These are phyloP conservation scores for Rhagologus leucostigma DNA, from an alignment of 2,113 vertebrate genomes.

Conservation along the genomic window DNA sequence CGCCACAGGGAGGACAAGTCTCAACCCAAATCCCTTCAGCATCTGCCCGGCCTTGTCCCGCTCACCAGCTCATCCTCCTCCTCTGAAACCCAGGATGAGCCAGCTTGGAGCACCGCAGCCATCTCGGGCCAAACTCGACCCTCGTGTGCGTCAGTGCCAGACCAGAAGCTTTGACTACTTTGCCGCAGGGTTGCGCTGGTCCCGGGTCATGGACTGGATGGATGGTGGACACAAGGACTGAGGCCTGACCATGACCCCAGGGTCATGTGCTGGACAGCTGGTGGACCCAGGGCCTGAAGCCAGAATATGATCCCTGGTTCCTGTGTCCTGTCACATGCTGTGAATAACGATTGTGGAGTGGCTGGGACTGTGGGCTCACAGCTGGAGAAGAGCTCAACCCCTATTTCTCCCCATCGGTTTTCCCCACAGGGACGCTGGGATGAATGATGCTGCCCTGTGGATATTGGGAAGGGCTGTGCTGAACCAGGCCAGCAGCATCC, in stretches of 20 bases:
- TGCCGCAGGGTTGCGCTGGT: background rate
- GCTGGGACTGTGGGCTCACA: background rate
- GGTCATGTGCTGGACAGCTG: background rate
- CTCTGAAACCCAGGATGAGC: background rate
- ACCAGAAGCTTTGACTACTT: background rate
- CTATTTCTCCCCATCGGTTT: background rate
- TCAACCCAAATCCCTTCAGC: background rate
- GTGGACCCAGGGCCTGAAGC: background rate
- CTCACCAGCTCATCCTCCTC: background rate
- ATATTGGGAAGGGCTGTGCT: background rate
- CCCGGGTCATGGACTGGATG: rapidly evolving
- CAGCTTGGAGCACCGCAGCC: background rate
- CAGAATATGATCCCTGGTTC: background rate
- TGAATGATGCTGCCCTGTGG: rapidly evolving
- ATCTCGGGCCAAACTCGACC: background rate
- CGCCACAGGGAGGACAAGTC: background rate
- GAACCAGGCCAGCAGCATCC: background rate
- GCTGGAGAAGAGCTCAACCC: background rate
- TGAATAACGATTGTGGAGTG: rapidly evolving
- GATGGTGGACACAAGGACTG: background rate
- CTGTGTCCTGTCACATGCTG: background rate
- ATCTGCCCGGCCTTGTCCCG: background rate
- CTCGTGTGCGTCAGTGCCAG: rapidly evolving
- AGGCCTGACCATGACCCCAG: background rate
- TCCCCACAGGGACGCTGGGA: background rate